Evolutionary conservation across 2,888 invertebrate genomes (phyloP).

Genomic region (Aphrophora alni): DNA sequence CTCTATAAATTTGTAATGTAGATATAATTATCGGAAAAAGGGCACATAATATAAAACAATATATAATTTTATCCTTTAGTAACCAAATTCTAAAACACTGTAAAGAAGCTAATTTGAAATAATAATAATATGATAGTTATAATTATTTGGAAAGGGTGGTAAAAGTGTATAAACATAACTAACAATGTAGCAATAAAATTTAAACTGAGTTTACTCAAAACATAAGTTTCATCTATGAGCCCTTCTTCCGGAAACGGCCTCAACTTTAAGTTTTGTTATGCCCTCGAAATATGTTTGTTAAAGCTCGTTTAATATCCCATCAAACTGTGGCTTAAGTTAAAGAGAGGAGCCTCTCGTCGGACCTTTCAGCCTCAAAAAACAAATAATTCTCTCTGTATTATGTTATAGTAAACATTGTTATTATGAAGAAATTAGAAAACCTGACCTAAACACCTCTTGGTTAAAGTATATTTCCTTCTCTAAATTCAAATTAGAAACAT

Average conservation of each 20-base stretch:
- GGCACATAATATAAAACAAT: neutral
- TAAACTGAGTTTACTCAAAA: slow-evolving; percentile 12
- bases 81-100: neutral
- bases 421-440: too few relatives aligned
- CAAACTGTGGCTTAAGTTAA: too few relatives aligned
- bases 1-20: neutral
- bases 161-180: neutral
- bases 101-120: slow-evolving; percentile 1
- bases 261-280: too few relatives aligned
- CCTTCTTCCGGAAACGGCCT: slow-evolving; percentile 17
- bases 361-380: too few relatives aligned
- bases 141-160: neutral
- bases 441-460: too few relatives aligned
- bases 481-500: too few relatives aligned
- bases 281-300: too few relatives aligned
- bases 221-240: slow-evolving; percentile 2
- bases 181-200: neutral
- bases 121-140: neutral
- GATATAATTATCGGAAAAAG: slow-evolving; percentile 1
- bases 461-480: too few relatives aligned
- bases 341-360: too few relatives aligned
- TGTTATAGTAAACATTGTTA: too few relatives aligned
- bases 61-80: neutral
- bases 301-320: too few relatives aligned
- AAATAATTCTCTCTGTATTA: too few relatives aligned